Evolutionary conservation across 2,113 vertebrate species (phyloP), one percentile per base, ranked within the genome.

Genomic region (Loxodonta africana): DNA sequence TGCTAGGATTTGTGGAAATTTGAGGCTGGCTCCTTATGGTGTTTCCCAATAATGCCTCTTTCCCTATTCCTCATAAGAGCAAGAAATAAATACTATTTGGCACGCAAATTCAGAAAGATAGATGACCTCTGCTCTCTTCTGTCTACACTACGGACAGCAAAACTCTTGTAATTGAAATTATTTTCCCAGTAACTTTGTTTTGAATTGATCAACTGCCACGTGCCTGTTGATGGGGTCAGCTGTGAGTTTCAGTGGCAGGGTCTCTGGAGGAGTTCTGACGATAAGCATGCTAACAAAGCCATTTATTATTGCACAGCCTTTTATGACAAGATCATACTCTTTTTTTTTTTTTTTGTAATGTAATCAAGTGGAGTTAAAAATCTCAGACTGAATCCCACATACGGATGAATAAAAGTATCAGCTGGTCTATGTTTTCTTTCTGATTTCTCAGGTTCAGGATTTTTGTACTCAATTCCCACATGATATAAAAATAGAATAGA

Each of bases 201-300:
- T 83, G 91, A 96, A 93, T 97, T 97, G 86, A 96, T 95, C 86
- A 91, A 83, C 53, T 96, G 97, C 73, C 80, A 94, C 73, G 71
- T 84, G 89, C 33, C 60, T 78, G 33, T 89, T 94, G 95, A 95
- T 82, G 30, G 60, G 89, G 89, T 94, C 93, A 96, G 67, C 21
- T 48, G 63, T 82, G 30, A 74, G 48, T 51, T 84, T 91, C 37
- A 44, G 63, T 91, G n/a, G n/a, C 81, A 96, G 73, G 63, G 30
- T 77, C 26, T 94, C 82, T 86, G 37, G 53, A 76, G 81, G 85
- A 57, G 18, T 86, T 86, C 28, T n/a, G 60, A 88, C 3, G 33
- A 80, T 87, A 96, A 71, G 85, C 46, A 65, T 86, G 76, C 80
- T 90, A 94, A 95, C 28, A 93, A 1, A 94, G 65, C 44, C 30